Evolutionary conservation across 2,888 invertebrate genomes (phyloP).

Genomic region (Chelonus formosanus): DNA sequence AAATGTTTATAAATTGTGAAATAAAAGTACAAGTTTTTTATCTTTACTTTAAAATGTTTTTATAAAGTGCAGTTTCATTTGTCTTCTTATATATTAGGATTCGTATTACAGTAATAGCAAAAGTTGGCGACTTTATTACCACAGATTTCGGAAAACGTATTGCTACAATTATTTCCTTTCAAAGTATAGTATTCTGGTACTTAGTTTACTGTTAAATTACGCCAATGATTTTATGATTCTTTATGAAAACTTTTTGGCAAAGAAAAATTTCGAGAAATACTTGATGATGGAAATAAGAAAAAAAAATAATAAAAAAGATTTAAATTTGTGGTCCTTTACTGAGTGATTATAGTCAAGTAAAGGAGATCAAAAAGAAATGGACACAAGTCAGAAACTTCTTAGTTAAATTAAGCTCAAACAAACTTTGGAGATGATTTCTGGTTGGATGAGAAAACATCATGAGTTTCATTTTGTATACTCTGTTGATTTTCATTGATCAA

Average conservation of each 20-base stretch:
- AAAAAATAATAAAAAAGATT: slow-evolving; percentile 9
- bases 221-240: too few relatives aligned
- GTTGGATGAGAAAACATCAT: slow-evolving; percentile 43
- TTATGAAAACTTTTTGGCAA: too few relatives aligned
- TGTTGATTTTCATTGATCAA: slow-evolving; percentile 1
- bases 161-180: slow-evolving; percentile 16
- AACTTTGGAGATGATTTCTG: slow-evolving; percentile 47
- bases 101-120: slow-evolving; percentile 30
- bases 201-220: too few relatives aligned
- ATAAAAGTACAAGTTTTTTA: not conserved
- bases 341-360: slow-evolving; percentile 32
- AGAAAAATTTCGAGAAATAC: too few relatives aligned
- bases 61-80: slow-evolving; percentile 24
- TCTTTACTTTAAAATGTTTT: slow-evolving; percentile 10
- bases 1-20: not conserved
- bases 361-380: slow-evolving; percentile 27
- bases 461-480: slow-evolving; percentile 27
- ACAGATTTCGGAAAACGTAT: slow-evolving; percentile 19
- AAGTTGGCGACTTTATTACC: slow-evolving; percentile 29
- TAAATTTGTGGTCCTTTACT: slow-evolving; percentile 21
- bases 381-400: slow-evolving; percentile 53
- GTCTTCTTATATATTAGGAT: slow-evolving; percentile 17
- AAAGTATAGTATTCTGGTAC: too few relatives aligned
- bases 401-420: slow-evolving; percentile 56
- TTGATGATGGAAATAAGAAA: too few relatives aligned